phyloP scores from a whole-genome alignment of 2,797 vertebrate genomes.

The Paramormyrops hopkinsi region DNA sequence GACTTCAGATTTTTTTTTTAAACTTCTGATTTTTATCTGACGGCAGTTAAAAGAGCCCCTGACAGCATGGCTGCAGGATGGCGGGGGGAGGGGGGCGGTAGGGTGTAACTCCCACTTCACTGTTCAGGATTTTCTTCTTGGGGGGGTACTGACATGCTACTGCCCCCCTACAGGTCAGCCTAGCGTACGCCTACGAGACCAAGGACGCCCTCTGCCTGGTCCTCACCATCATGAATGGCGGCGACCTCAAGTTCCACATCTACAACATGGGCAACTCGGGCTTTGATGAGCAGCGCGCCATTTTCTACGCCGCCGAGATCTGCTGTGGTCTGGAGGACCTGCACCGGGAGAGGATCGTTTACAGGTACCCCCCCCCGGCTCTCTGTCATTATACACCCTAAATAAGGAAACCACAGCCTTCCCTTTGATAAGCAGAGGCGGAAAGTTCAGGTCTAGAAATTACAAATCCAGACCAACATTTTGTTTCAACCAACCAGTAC shows the following conservation, averaged over 20 bases:
- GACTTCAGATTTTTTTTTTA: background rate
- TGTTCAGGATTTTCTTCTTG: slow-evolving; percentile 18
- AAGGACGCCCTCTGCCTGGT: slow-evolving; percentile 85
- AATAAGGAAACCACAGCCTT: background rate
- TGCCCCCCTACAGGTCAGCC: slow-evolving; percentile 68
- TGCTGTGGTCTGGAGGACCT: slow-evolving; percentile 86
- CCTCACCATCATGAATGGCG: slow-evolving; percentile 88
- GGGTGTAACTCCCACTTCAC: background rate
- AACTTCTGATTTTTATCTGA: background rate
- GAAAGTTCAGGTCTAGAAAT: background rate
- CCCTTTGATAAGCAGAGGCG: background rate
- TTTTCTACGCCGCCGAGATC: slow-evolving; percentile 90
- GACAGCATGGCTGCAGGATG: background rate
- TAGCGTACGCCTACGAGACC: slow-evolving; percentile 85
- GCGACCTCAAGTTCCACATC: slow-evolving; percentile 89
- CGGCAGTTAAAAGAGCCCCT: background rate
- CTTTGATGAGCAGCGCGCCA: slow-evolving; percentile 81
- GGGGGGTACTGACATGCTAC: background rate
- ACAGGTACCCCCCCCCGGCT: slow-evolving; percentile 68
- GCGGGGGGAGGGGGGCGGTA: background rate
- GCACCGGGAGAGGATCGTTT: slow-evolving; percentile 82
- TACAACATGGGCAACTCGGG: slow-evolving; percentile 86
- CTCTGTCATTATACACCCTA: background rate
- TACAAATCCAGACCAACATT: background rate
- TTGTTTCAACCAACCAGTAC: background rate